Conservation (phyloP, 64 coral and sea anemone genomes). For the Stichodactyla helianthus region DNA sequence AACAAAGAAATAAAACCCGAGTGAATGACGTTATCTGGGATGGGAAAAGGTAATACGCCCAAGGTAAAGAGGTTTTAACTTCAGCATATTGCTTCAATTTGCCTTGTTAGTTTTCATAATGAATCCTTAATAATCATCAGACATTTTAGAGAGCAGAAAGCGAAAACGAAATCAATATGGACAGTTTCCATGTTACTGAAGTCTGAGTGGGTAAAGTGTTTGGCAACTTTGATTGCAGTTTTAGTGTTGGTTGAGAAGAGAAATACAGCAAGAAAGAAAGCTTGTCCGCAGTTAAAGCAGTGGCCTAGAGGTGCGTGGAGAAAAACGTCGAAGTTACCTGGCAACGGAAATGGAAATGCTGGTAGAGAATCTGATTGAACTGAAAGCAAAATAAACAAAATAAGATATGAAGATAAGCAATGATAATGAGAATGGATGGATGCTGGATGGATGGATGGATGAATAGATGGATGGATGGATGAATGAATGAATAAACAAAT, state of each 20-base stretch:
- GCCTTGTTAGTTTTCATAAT: neutral
- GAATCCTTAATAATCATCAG: neutral
- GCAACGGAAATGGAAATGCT: slow-evolving; percentile 15
- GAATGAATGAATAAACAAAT: neutral
- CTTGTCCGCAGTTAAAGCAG: slow-evolving; percentile 28
- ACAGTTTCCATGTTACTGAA: neutral
- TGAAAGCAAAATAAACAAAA: neutral
- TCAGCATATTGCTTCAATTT: too few relatives aligned
- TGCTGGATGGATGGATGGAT: neutral
- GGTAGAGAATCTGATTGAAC: neutral
- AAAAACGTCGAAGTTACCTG: slow-evolving; percentile 12
- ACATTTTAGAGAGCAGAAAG: slow-evolving; percentile 40
- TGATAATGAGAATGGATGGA: neutral
- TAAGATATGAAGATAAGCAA: neutral
- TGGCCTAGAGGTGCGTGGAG: slow-evolving; percentile 26
- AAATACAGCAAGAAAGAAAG: slow-evolving; percentile 42
- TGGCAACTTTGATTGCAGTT: slow-evolving; percentile 6
- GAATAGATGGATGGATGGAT: neutral
- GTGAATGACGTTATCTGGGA: too few relatives aligned
- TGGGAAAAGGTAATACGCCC: too few relatives aligned
- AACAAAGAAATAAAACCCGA: too few relatives aligned
- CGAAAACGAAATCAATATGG: slow-evolving; percentile 11
- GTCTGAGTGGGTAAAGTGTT: neutral
- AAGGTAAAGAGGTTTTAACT: too few relatives aligned
- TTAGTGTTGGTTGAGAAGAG: slow-evolving; percentile 16